Evolutionary conservation across 2,113 vertebrate species (phyloP).

Genomic region (Halichoeres trimaculatus): DNA sequence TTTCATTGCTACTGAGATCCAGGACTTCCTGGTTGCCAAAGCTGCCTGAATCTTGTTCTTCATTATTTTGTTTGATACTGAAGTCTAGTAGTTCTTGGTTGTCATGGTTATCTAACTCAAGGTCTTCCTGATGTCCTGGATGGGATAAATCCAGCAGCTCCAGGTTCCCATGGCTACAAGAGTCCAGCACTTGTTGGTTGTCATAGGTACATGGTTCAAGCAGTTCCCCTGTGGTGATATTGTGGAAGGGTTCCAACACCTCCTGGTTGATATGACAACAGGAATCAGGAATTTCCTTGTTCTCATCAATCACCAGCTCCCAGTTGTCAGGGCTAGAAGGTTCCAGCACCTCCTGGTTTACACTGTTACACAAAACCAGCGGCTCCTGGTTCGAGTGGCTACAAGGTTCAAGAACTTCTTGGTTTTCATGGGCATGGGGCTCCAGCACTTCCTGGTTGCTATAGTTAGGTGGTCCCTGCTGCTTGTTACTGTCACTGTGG

Average conservation of each 20-base stretch:
- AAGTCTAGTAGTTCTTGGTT: constrained; percentile 52
- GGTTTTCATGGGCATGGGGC: constrained; percentile 50
- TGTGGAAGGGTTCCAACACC: constrained; percentile 44
- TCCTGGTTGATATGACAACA: constrained; percentile 63
- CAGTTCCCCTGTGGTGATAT: constrained; percentile 13
- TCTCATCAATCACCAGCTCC: constrained; percentile 23
- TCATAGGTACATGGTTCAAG: constrained; percentile 26
- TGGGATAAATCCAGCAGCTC: constrained; percentile 30
- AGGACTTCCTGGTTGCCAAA: constrained; percentile 35
- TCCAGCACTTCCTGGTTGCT: constrained; percentile 51
- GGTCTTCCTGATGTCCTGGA: constrained; percentile 60
- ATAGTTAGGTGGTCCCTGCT: constrained; percentile 32
- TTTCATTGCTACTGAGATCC: constrained; percentile 3
- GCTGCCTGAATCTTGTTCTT: constrained; percentile 18
- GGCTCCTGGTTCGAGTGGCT: constrained; percentile 29
- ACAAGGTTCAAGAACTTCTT: constrained; percentile 58
- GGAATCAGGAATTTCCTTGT: constrained; percentile 47
- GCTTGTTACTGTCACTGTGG: constrained; percentile 29
- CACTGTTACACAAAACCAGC: constrained; percentile 29
- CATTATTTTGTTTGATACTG: constrained; percentile 42
- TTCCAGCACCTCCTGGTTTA: constrained; percentile 61
- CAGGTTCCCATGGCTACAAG: constrained; percentile 9
- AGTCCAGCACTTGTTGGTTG: constrained; percentile 60
- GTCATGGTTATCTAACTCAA: constrained; percentile 23
- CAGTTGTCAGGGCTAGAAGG: constrained; percentile 4